phyloP scores from a whole-genome alignment of 2,113 vertebrate species.

The Merops nubicus region DNA sequence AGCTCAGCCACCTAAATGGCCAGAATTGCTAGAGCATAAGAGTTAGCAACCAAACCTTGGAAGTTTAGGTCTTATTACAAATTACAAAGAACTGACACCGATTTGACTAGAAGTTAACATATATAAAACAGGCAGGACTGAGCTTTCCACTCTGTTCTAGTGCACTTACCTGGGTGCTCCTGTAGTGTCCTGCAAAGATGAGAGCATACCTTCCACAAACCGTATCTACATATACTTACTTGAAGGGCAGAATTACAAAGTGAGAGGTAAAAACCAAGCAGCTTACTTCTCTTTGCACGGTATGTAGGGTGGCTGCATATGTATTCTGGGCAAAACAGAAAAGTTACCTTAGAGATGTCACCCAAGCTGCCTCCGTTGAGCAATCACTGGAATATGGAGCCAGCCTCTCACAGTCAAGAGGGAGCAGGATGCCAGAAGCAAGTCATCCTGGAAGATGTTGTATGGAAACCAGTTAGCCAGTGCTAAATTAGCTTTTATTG shows the following conservation, averaged over 20 bases:
- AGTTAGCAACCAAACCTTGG: not conserved
- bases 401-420: constrained; percentile 22
- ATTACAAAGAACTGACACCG: not conserved
- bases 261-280: not conserved
- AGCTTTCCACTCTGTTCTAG: not conserved
- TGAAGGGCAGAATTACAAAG: not conserved
- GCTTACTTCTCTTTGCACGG: not conserved
- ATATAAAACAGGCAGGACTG: not conserved
- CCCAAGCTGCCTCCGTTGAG: constrained; percentile 21
- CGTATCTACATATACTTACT: not conserved
- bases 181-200: not conserved
- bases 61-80: not conserved
- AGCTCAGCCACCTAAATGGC: not conserved
- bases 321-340: not conserved
- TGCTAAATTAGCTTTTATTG: not conserved
- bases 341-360: constrained; percentile 31
- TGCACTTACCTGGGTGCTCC: not conserved
- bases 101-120: not conserved
- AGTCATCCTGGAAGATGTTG: constrained; percentile 21
- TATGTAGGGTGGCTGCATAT: not conserved
- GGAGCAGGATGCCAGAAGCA: constrained; percentile 3
- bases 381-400: not conserved
- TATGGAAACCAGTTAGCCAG: not conserved
- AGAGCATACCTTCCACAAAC: not conserved
- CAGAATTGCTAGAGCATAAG: not conserved